Percentiles rank a stretch among this genome's conserved stretches.
phyloP scores from a whole-genome alignment of 2,113 vertebrate species.

The Cariama cristata region DNA sequence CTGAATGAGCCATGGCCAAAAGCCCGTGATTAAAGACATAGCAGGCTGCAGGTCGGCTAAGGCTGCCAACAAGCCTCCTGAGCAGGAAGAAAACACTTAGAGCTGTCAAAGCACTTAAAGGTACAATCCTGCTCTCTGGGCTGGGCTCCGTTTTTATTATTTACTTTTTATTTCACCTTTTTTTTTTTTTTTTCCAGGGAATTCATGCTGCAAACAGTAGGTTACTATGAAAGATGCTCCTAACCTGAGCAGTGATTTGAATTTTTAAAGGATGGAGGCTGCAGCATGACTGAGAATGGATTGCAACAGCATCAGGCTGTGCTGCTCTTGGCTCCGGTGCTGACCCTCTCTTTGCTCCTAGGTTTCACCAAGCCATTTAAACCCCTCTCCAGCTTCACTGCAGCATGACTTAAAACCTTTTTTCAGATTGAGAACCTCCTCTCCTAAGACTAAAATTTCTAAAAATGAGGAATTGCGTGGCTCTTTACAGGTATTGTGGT shows the following conservation, averaged over 20 bases:
- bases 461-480: not conserved
- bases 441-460: not conserved
- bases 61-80: conserved; percentile 67
- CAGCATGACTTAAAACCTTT: not conserved
- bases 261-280: not conserved
- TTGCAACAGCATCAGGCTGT: not conserved
- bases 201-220: not conserved
- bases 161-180: not conserved
- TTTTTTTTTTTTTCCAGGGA: not conserved
- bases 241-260: not conserved
- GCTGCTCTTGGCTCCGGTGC: not conserved
- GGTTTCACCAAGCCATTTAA: not conserved
- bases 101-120: conserved; percentile 48
- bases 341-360: not conserved
- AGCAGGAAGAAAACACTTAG: conserved; percentile 72
- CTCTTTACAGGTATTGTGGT: not conserved
- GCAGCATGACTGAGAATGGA: not conserved
- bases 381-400: not conserved
- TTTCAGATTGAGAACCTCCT: not conserved
- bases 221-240: not conserved
- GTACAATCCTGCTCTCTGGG: not conserved
- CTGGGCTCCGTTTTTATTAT: not conserved
- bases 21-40: conserved; percentile 48
- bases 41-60: conserved; percentile 59
- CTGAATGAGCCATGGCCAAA: conserved; percentile 18